phyloP scores from a whole-genome alignment of 1,140 invertebrate species.

The Chrysomallon squamiferum region DNA sequence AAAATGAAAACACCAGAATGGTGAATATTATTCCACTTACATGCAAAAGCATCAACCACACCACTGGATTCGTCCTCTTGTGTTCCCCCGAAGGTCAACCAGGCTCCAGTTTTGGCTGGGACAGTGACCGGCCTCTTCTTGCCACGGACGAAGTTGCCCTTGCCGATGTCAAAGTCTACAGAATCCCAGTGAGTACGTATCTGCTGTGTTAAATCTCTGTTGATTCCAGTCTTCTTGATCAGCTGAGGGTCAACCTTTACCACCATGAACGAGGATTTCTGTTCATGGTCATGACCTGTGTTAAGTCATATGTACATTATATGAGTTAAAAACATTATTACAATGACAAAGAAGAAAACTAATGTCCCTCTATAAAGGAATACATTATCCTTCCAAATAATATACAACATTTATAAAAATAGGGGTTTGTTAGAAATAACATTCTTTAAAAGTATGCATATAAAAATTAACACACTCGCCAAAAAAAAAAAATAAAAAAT shows the following conservation, averaged over 20 bases:
- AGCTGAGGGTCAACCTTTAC: constrained; percentile 32
- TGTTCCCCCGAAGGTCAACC: constrained; percentile 54
- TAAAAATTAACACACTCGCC: too few species aligned
- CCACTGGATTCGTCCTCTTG: constrained; percentile 33
- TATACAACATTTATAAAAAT: too few species aligned
- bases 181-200: constrained; percentile 48
- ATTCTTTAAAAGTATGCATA: too few species aligned
- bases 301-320: too few species aligned
- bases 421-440: too few species aligned
- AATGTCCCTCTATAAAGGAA: too few species aligned
- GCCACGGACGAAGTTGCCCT: constrained; percentile 49
- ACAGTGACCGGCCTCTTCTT: constrained; percentile 36
- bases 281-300: too few species aligned
- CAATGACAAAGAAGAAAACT: too few species aligned
- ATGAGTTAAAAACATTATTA: too few species aligned
- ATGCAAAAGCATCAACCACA: constrained; percentile 55
- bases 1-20: too few species aligned
- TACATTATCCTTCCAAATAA: too few species aligned
- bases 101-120: constrained; percentile 39
- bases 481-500: too few species aligned
- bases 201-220: constrained; percentile 38
- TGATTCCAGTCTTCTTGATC: constrained; percentile 31
- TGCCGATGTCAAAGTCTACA: constrained; percentile 42
- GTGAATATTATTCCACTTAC: constrained; percentile 34
- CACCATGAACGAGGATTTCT: constrained; percentile 9